Conservation (phyloP, 2,888 invertebrate species). For the Erynnis tages region DNA sequence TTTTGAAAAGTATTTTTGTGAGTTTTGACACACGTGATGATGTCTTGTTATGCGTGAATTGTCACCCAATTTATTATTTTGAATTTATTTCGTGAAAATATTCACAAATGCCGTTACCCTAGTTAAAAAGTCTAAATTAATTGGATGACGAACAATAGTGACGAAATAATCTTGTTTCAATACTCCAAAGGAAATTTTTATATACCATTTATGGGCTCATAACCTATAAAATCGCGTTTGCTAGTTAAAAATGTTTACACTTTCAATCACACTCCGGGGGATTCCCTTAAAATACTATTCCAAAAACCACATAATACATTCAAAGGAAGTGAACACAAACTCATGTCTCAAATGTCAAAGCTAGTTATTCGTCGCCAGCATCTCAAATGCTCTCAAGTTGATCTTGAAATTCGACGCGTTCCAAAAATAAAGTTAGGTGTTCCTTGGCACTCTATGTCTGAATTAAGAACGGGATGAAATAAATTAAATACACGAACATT, state of each 20-base stretch:
- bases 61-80: not conserved
- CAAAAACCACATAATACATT: no score
- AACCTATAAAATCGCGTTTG: no score
- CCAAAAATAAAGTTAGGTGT: not conserved
- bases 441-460: not conserved
- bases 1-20: conserved; percentile 19
- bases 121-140: no score
- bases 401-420: conserved; percentile 1
- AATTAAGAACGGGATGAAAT: no score
- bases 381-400: not conserved
- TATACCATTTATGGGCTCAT: not conserved
- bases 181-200: no score
- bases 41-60: conserved; percentile 12
- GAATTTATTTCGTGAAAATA: not conserved
- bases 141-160: no score
- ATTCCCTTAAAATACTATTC: no score
- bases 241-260: no score
- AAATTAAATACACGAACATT: no score
- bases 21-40: conserved; percentile 19
- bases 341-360: conserved; percentile 1
- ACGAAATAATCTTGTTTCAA: no score
- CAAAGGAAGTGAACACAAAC: not conserved
- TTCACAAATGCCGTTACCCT: not conserved
- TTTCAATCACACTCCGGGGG: no score
- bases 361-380: not conserved